phyloP scores from a whole-genome alignment of 2,113 vertebrate genomes.

The Ameiurus melas region DNA sequence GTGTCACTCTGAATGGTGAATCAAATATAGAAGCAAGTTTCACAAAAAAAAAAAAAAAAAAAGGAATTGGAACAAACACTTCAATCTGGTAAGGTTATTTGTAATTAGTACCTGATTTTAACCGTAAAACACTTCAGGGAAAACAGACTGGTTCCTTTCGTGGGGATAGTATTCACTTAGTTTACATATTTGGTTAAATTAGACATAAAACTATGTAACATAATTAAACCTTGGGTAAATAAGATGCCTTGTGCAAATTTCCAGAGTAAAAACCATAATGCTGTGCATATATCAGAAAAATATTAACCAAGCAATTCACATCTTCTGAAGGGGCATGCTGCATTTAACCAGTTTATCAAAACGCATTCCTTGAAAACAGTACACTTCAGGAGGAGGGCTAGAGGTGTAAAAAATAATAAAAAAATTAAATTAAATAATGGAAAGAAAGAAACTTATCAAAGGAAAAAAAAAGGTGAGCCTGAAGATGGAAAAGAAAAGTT shows the following conservation, averaged over 20 bases:
- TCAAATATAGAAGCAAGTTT: not conserved
- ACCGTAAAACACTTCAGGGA: no score
- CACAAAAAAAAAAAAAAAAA: no score
- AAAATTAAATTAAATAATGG: not conserved
- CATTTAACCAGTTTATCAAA: not conserved
- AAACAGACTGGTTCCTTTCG: no score
- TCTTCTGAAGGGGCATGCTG: no score
- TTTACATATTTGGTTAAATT: no score
- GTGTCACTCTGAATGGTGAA: not conserved
- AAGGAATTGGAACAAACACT: no score
- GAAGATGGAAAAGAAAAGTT: not conserved
- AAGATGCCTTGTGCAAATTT: not conserved
- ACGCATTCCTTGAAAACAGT: not conserved
- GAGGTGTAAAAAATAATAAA: not conserved
- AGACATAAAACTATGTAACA: not conserved
- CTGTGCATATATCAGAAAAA: no score
- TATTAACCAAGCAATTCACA: no score
- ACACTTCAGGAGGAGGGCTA: no score
- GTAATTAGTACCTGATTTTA: no score
- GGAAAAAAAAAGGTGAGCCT: not conserved
- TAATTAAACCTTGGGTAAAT: not conserved
- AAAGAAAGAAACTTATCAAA: not conserved
- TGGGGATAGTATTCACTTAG: no score
- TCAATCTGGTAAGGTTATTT: no score
- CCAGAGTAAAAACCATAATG: not conserved